A percentile compares a stretch with the other conserved stretches of the same genome.
Evolutionary conservation across 2,888 invertebrate species (phyloP).

Genomic region (Adela reaumurella): DNA sequence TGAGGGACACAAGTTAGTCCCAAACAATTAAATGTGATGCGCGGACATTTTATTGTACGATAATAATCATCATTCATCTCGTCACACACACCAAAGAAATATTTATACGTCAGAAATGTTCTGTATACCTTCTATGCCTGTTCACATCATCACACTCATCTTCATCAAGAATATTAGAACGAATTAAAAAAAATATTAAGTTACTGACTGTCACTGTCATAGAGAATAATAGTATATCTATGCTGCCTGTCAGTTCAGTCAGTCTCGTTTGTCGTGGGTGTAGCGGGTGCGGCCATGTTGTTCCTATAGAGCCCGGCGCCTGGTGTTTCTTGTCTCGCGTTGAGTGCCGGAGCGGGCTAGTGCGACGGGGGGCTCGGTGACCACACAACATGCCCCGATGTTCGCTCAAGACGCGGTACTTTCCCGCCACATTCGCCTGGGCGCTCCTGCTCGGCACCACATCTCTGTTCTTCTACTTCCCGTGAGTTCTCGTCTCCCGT

Average conservation of each 20-base stretch:
- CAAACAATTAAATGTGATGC: too few species aligned
- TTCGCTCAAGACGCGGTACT: constrained; percentile 93
- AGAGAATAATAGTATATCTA: too few species aligned
- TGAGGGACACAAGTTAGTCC: too few species aligned
- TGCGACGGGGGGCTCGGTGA: constrained; percentile 1
- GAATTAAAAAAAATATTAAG: too few species aligned
- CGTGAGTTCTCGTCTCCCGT: constrained; percentile 72
- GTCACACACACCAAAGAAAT: too few species aligned
- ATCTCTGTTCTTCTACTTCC: constrained; percentile 93
- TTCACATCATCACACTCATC: too few species aligned
- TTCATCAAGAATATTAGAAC: too few species aligned
- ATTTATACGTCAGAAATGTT: too few species aligned
- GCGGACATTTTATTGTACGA: too few species aligned
- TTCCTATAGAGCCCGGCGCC: not conserved
- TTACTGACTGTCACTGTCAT: not conserved
- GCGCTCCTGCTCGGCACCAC: constrained; percentile 90
- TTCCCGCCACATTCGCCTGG: constrained; percentile 99
- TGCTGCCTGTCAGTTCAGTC: too few species aligned
- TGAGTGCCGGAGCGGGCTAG: not conserved
- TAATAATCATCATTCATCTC: too few species aligned
- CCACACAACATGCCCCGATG: constrained; percentile 85
- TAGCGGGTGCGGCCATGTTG: constrained; percentile 1
- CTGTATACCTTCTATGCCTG: too few species aligned
- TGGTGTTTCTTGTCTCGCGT: not conserved
- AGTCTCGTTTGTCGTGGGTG: not conserved